phyloP scores from a whole-genome alignment of 2,797 vertebrate species.

The Lepus townsendii region DNA sequence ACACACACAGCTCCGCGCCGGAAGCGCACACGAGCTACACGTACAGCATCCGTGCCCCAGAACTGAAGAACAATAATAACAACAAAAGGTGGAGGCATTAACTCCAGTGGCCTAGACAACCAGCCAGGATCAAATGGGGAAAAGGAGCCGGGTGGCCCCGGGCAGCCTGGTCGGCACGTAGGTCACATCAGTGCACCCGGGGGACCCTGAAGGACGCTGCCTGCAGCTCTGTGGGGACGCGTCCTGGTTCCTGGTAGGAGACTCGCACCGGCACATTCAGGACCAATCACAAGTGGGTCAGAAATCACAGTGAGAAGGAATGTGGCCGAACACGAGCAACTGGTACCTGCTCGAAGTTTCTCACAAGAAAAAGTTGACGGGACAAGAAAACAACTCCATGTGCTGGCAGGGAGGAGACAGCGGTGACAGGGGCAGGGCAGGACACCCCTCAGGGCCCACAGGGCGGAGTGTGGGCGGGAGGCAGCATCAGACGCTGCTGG shows the following conservation, averaged over 20 bases:
- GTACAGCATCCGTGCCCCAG: background rate
- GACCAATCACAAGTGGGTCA: background rate
- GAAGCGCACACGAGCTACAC: no score
- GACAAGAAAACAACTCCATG: background rate
- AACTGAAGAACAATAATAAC: background rate
- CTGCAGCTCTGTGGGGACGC: background rate
- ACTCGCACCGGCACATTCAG: background rate
- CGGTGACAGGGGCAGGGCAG: no score
- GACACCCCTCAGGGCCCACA: no score
- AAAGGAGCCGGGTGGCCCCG: fast-evolving
- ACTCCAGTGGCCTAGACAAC: background rate
- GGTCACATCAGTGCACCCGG: background rate
- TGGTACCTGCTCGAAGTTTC: background rate
- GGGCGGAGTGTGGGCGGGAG: background rate
- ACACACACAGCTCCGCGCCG: background rate
- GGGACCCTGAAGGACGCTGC: background rate
- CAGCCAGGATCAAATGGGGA: background rate
- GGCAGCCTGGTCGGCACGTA: background rate
- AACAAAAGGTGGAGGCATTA: background rate
- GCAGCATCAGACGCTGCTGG: background rate
- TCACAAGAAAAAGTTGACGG: background rate
- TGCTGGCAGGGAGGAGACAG: background rate
- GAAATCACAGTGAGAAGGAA: background rate
- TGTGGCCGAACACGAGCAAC: background rate
- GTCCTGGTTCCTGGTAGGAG: slow-evolving; percentile 12